These are phyloP conservation scores for Urocynchramus pylzowi DNA, from an alignment of 2,113 vertebrate genomes.

Conservation along the genomic window DNA sequence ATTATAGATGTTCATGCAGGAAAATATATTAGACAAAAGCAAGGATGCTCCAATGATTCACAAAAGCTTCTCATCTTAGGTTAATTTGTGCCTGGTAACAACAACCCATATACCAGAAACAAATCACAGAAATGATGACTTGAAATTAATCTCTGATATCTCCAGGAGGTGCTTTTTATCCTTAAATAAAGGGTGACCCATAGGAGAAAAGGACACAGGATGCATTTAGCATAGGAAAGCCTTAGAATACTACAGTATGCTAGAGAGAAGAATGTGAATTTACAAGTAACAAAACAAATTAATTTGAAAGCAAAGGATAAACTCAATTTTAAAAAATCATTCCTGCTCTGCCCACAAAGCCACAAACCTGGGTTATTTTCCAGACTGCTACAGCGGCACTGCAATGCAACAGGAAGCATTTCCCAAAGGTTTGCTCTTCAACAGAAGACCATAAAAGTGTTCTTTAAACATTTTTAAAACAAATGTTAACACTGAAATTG, in stretches of 20 bases:
- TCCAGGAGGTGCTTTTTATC: not conserved
- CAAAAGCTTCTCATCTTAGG: not conserved
- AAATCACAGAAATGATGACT: conserved; percentile 11
- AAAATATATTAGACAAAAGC: conserved; percentile 4
- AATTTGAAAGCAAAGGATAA: not conserved
- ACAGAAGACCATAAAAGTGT: not conserved
- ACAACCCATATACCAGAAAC: not conserved
- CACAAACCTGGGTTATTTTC: not conserved
- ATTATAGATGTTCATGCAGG: not conserved
- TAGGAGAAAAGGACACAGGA: not conserved
- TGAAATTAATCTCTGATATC: not conserved
- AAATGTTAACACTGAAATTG: not conserved
- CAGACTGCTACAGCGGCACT: not conserved
- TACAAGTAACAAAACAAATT: not conserved
- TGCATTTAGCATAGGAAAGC: not conserved
- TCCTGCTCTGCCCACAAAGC: not conserved
- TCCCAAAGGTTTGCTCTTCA: not conserved
- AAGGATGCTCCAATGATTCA: conserved; percentile 1
- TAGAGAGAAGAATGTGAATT: not conserved
- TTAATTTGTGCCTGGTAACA: conserved; percentile 14
- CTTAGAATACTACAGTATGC: not conserved
- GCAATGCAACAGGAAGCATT: not conserved
- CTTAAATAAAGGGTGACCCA: not conserved
- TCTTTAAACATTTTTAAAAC: not conserved
- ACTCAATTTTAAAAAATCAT: not conserved